Evolutionary conservation across 2,888 invertebrate species (phyloP).

Genomic region (Agrochola macilenta): DNA sequence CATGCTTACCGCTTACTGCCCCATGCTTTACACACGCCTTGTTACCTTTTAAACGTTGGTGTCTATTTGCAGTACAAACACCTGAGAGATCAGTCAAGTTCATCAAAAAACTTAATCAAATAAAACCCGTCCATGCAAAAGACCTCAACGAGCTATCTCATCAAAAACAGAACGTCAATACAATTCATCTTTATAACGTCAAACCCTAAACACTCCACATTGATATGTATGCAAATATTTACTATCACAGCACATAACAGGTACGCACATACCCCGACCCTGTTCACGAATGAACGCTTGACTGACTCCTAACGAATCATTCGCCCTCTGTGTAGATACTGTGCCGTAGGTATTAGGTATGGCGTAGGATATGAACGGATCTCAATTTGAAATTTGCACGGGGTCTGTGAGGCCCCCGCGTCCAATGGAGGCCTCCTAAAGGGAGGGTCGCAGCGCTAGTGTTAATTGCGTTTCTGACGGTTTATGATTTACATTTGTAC

Average conservation of each 20-base stretch:
- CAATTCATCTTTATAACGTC: slow-evolving; percentile 65
- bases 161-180: slow-evolving; percentile 66
- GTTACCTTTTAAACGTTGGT: not conserved
- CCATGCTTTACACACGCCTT: slow-evolving; percentile 6
- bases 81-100: not conserved
- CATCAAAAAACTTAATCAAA: slow-evolving; percentile 36
- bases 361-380: slow-evolving; percentile 77
- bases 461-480: slow-evolving; percentile 88
- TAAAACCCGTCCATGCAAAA: slow-evolving; percentile 14
- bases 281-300: slow-evolving; percentile 87
- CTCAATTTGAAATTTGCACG: slow-evolving; percentile 85
- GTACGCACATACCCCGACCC: slow-evolving; percentile 83
- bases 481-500: slow-evolving; percentile 78
- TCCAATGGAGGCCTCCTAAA: slow-evolving; percentile 73
- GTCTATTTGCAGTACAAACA: not conserved
- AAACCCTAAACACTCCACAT: slow-evolving; percentile 77
- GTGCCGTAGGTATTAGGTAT: slow-evolving; percentile 70
- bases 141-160: slow-evolving; percentile 38
- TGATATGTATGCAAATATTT: slow-evolving; percentile 90
- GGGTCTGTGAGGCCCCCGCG: slow-evolving; percentile 72
- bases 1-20: slow-evolving; percentile 40
- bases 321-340: slow-evolving; percentile 74
- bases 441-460: slow-evolving; percentile 72
- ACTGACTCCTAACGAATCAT: slow-evolving; percentile 87
- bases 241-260: slow-evolving; percentile 85